These are phyloP conservation scores for Arctocebus calabarensis DNA, from an alignment of 2,797 vertebrate species.

Conservation along the genomic window DNA sequence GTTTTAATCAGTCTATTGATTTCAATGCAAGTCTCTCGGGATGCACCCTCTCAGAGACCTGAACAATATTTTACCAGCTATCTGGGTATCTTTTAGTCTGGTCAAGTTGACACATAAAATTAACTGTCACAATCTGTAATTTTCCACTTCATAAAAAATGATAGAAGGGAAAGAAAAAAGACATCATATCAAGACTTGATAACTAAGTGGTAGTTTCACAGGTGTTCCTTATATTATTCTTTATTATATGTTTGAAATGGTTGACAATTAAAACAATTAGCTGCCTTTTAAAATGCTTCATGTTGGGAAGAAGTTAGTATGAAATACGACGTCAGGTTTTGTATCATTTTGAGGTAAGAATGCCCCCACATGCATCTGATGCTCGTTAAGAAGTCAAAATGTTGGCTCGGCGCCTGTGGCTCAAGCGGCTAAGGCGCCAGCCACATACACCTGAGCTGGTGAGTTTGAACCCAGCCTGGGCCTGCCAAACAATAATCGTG, in stretches of 20 bases:
- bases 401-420: background rate
- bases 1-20: background rate
- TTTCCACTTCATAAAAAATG: conserved; percentile 25
- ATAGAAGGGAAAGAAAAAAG: background rate
- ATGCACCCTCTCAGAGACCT: background rate
- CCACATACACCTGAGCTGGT: too few relatives aligned
- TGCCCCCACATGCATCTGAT: background rate
- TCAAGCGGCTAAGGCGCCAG: too few relatives aligned
- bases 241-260: background rate
- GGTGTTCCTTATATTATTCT: background rate
- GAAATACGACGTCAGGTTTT: background rate
- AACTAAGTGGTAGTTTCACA: background rate
- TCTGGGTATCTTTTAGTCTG: background rate
- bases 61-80: background rate
- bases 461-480: too few relatives aligned
- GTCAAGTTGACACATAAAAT: background rate
- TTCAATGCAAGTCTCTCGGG: background rate
- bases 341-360: background rate
- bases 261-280: background rate
- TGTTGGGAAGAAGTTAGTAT: background rate
- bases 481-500: too few relatives aligned
- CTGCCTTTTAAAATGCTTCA: background rate
- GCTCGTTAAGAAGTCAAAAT: background rate
- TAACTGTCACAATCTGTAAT: background rate
- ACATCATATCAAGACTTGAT: background rate